These are phyloP conservation scores for Spheniscus mendiculus DNA, from an alignment of 2,113 vertebrate genomes.

Conservation along the genomic window DNA sequence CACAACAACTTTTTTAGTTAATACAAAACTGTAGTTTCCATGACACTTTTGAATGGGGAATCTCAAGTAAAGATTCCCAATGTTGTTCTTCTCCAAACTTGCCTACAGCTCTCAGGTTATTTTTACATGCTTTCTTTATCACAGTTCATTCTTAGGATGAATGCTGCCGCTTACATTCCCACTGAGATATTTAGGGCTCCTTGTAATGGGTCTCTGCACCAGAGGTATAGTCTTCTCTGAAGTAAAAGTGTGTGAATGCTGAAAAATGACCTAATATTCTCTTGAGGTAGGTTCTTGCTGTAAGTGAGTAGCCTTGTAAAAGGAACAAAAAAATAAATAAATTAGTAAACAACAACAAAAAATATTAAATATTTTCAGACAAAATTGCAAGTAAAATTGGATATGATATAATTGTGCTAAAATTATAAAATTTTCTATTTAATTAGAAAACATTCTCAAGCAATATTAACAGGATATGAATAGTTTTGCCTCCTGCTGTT, in stretches of 20 bases:
- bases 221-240: background rate
- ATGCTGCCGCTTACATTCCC: background rate
- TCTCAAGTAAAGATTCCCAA: background rate
- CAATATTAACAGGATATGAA: background rate
- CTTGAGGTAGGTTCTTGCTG: background rate
- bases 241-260: background rate
- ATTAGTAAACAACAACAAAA: background rate
- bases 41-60: rapidly evolving
- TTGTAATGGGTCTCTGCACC: background rate
- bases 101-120: background rate
- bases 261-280: background rate
- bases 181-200: background rate
- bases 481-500: background rate
- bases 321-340: background rate
- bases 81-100: background rate
- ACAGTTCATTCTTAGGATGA: background rate
- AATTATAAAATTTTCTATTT: background rate
- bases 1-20: background rate
- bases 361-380: background rate
- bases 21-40: background rate
- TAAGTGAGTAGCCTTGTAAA: background rate
- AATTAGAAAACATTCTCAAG: background rate
- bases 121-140: background rate
- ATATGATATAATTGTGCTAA: background rate
- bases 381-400: background rate